Evolutionary conservation across 2,888 invertebrate genomes (phyloP), one percentile per base, ranked within the genome.

Genomic region (Oscheius onirici): DNA sequence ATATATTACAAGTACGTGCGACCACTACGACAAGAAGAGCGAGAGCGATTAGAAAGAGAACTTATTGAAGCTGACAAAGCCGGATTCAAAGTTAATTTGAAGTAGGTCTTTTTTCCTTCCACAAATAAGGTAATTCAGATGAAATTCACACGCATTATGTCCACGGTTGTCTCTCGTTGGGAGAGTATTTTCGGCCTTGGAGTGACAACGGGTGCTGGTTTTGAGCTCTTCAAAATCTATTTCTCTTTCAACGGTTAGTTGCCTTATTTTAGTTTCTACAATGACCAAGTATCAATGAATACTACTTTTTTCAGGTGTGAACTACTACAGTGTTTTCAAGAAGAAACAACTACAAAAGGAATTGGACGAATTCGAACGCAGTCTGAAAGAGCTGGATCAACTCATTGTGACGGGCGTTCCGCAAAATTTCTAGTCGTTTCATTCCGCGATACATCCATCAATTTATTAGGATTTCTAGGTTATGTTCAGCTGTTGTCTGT

Each of bases 21-120:
- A 40, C 85, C 85, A 10, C 75, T 84, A 52, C 73, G 81, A 41
- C 81, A 82, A 60, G 83, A 85, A 68, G 83, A 85, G 63, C 70
- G 83, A 24, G 84, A 86, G 61, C 55, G 77, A 49, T 72, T 86
- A 54, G 85, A 86, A 63, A 68, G 82, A 49, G 85, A 86, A 66
- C 75, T 86, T 11, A 84, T 86, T 65, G 86, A 86, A 66, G 86
- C 85, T 20, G 85, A 86, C 58, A 78, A 76, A 60, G 84, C 84
- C 41, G 85, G 85, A 41, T 84, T 84, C 60, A 74, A 77, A 24
- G 58, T 84, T 51, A 80, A 78, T 68, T 66, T 75, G 65, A 77
- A 72, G 72, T 76, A 17, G 22, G 51, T 69, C 57, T 22, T 44
- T 41, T 46, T 1, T 51, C 3, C 24, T 52, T 11, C 28, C 34